Conservation (phyloP, 37 sponge, comb jelly and placozoan genomes). For the Diacarnus erythraeanus region DNA sequence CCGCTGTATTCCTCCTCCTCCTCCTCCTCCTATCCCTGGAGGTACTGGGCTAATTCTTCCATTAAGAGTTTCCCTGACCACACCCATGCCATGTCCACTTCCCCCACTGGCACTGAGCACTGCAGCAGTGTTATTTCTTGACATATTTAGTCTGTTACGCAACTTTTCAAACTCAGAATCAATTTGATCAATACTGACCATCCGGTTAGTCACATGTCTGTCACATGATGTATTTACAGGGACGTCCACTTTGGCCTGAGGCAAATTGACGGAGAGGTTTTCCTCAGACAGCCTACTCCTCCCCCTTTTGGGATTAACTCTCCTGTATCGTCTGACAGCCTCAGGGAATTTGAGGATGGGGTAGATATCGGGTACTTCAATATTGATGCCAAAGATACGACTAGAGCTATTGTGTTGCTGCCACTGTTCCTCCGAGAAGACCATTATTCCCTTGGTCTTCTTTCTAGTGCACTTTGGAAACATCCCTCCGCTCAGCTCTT, state of each 20-base stretch:
- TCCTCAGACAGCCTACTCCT: neutral
- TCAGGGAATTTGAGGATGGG: slow-evolving; percentile 58
- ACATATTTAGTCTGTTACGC: neutral
- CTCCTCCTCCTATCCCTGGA: neutral
- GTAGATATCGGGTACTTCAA: slow-evolving; percentile 49
- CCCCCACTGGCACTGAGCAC: neutral
- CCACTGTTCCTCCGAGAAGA: slow-evolving; percentile 40
- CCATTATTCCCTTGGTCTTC: neutral
- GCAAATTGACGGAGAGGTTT: neutral
- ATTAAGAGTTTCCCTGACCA: neutral
- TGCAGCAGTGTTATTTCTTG: neutral
- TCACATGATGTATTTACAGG: neutral
- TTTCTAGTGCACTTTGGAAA: neutral
- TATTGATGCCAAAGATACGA: slow-evolving; percentile 40
- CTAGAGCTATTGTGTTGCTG: neutral
- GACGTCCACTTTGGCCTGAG: neutral
- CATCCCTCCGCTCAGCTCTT: slow-evolving; percentile 44
- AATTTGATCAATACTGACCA: slow-evolving; percentile 29
- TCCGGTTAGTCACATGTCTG: slow-evolving; percentile 3
- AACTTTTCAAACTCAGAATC: slow-evolving; percentile 30
- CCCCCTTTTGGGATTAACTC: neutral
- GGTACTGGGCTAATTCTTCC: neutral
- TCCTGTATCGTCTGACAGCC: neutral
- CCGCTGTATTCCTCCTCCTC: neutral
- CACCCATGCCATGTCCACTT: neutral